These are phyloP conservation scores for Apteryx owenii DNA, from an alignment of 2,113 vertebrate species.

Conservation along the genomic window DNA sequence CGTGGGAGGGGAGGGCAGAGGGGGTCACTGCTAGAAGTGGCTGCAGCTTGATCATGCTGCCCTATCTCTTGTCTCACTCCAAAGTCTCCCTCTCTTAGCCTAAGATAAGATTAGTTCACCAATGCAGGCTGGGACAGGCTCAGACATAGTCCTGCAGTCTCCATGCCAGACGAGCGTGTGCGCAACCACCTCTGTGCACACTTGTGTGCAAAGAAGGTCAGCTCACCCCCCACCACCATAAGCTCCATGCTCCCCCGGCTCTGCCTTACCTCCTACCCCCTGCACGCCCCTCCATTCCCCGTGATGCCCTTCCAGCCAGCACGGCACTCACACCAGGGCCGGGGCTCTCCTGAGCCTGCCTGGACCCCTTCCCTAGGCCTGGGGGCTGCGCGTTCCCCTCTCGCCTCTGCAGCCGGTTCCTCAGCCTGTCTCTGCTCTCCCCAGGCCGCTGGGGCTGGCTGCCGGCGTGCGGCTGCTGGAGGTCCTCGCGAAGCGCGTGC, in stretches of 20 bases:
- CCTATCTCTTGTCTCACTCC: neutral
- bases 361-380: accelerated
- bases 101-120: accelerated
- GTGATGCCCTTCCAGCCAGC: neutral
- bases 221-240: neutral
- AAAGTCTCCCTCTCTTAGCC: neutral
- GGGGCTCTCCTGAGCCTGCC: neutral
- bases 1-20: neutral
- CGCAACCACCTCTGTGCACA: neutral
- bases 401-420: accelerated
- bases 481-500: conserved; percentile 88
- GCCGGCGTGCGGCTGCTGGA: conserved; percentile 90
- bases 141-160: neutral
- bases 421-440: neutral
- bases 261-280: neutral
- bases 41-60: neutral
- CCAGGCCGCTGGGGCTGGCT: conserved; percentile 87
- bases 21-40: neutral
- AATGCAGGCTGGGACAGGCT: neutral
- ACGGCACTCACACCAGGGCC: neutral
- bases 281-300: too few species aligned
- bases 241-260: neutral
- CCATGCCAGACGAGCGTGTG: neutral
- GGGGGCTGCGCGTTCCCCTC: accelerated
- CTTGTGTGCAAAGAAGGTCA: accelerated